Conservation (phyloP, 2,797 vertebrate species). For the Crenuchus spilurus region DNA sequence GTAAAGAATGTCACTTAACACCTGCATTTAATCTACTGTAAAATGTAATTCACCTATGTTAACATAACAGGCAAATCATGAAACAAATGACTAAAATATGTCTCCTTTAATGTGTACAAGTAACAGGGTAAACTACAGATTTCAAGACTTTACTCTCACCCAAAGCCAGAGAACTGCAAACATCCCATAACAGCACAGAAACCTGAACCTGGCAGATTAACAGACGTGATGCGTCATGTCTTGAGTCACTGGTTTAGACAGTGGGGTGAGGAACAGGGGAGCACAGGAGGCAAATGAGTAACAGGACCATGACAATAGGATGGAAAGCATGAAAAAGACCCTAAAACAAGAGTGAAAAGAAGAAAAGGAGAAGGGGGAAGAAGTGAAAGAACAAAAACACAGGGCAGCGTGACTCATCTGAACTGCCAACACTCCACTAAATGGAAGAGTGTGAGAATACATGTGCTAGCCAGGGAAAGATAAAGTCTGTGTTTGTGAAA, state of each 20-base stretch:
- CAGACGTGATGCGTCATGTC: slow-evolving; percentile 33
- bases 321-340: slow-evolving; percentile 35
- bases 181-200: slow-evolving; percentile 21
- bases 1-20: no score
- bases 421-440: background rate
- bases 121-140: background rate
- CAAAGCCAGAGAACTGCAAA: slow-evolving; percentile 20
- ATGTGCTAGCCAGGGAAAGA: background rate
- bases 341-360: slow-evolving; percentile 24
- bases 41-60: no score
- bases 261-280: background rate
- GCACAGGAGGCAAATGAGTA: slow-evolving; percentile 42
- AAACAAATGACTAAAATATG: no score
- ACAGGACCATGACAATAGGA: slow-evolving; percentile 45
- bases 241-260: slow-evolving; percentile 31
- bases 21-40: no score
- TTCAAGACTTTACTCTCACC: background rate
- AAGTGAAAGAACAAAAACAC: slow-evolving; percentile 44
- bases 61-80: no score
- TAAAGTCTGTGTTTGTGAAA: background rate
- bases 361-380: slow-evolving; percentile 7
- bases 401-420: slow-evolving; percentile 36
- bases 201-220: slow-evolving; percentile 24
- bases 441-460: background rate
- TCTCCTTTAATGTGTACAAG: background rate